A percentile compares a stretch with the other conserved stretches of the same genome.
These are phyloP conservation scores for Pheosia tremula DNA, from an alignment of 2,888 invertebrate species.

Conservation along the genomic window DNA sequence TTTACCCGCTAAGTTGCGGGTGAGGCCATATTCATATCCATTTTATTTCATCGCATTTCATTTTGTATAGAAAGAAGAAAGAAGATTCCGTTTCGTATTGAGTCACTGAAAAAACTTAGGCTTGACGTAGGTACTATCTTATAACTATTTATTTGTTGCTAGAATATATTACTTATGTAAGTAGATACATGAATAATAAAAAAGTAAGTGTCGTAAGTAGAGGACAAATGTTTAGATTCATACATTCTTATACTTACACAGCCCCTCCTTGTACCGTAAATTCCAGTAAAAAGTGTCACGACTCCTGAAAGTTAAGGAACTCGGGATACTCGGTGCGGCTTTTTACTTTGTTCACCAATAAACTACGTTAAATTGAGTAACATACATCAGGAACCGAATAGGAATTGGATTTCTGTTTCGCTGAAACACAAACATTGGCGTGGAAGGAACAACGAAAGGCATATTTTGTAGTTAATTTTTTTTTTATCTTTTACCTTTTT, in stretches of 20 bases:
- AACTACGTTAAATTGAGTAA: conserved; percentile 49
- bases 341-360: conserved; percentile 52
- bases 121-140: no score
- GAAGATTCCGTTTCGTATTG: no score
- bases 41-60: no score
- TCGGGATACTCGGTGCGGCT: conserved; percentile 47
- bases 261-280: conserved; percentile 37
- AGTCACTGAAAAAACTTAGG: no score
- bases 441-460: background rate
- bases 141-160: no score
- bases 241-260: conserved; percentile 5
- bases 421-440: background rate
- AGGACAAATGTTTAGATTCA: conserved; percentile 7
- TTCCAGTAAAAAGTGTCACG: conserved; percentile 56
- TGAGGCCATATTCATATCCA: no score
- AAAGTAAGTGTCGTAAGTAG: background rate
- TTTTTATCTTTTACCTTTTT: background rate
- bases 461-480: conserved; percentile 8
- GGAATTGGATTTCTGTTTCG: conserved; percentile 38
- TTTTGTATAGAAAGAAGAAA: no score
- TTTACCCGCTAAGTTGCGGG: no score
- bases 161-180: conserved; percentile 4
- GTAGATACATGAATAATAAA: conserved; percentile 12
- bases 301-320: conserved; percentile 46
- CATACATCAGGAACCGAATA: conserved; percentile 40